Percentiles rank a stretch among this genome's conserved stretches.
These are phyloP conservation scores for Microtus oregoni DNA, from an alignment of 2,113 vertebrate genomes.

Conservation along the genomic window DNA sequence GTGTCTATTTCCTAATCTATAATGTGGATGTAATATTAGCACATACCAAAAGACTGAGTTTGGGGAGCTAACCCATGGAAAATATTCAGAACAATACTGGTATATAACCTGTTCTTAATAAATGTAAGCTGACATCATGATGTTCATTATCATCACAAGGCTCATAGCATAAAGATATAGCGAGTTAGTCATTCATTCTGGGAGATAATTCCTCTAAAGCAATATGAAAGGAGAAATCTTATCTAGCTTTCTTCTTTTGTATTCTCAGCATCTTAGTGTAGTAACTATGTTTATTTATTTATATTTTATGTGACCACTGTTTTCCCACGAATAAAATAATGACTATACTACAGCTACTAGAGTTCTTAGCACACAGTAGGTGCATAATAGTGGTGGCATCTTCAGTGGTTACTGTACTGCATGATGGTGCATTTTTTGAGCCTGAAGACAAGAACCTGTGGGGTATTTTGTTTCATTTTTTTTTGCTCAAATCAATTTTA, in stretches of 20 bases:
- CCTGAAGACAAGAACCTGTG: not conserved
- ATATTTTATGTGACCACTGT: not conserved
- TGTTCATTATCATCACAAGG: not conserved
- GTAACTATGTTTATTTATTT: not conserved
- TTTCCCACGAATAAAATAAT: not conserved
- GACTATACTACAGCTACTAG: not conserved
- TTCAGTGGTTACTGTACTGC: not conserved
- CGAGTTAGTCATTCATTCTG: slow-evolving; percentile 25
- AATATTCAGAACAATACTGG: not conserved
- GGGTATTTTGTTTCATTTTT: not conserved
- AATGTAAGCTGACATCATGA: not conserved
- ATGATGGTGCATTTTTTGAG: not conserved
- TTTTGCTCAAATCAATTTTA: not conserved
- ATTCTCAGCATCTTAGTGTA: not conserved
- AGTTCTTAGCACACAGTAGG: not conserved
- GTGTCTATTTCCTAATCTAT: slow-evolving; percentile 23
- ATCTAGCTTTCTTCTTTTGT: slow-evolving; percentile 12
- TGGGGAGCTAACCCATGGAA: not conserved
- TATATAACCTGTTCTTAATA: slow-evolving; percentile 19
- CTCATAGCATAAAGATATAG: not conserved
- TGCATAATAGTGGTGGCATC: not conserved
- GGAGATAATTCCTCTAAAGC: slow-evolving; percentile 11
- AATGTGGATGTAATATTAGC: not conserved
- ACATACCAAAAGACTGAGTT: not conserved
- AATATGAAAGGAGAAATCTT: slow-evolving; percentile 13